Evolutionary conservation across 2,113 vertebrate genomes (phyloP), one percentile per base, ranked within the genome.

Genomic region (Poeciliopsis retropinna): DNA sequence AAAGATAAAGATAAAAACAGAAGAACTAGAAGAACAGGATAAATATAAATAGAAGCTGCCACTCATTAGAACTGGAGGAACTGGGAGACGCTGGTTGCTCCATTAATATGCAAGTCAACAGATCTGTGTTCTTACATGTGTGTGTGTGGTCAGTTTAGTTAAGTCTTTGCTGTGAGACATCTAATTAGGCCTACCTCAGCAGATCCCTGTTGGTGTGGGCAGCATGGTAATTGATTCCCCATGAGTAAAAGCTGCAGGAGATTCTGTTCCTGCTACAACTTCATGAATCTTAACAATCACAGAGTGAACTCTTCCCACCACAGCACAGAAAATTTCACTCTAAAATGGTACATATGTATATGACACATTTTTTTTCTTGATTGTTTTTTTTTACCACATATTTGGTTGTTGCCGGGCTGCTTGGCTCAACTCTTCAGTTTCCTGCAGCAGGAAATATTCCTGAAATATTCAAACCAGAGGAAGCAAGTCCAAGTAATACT

Each of bases 181-280:
- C 79, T 87, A 88, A 92, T 92, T 88, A 88, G 86, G 84, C 83
- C 82, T 85, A 88, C 85, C 85, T 90, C 91, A 91, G 89, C 87
- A 90, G 81, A 77, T 87, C 82, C 83, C 62, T 85, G 67, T 67
- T 37, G 41, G 79, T 78, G 54, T 77, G 83, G 60, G 71, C 54
- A 84, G 84, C 81, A 82, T 80, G 76, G 64, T 88, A 90, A 93
- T 91, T 92, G 82, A 90, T 89, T 90, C 87, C 89, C 89, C 79
- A 1, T 57, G 86, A 87, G 89, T 76, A 84, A 57, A 78, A 66
- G 73, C 60, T 75, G 70, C 77, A 64, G 73, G 31, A 76, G 73
- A 82, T 75, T 77, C 73, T 68, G 60, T 78, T 73, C 27, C 34
- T 13, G 75, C 29, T 75, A 34, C 17, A 73, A 76, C 27, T 32